phyloP scores from a whole-genome alignment of 2,888 invertebrate species.

The Tryphoninae sp. region DNA sequence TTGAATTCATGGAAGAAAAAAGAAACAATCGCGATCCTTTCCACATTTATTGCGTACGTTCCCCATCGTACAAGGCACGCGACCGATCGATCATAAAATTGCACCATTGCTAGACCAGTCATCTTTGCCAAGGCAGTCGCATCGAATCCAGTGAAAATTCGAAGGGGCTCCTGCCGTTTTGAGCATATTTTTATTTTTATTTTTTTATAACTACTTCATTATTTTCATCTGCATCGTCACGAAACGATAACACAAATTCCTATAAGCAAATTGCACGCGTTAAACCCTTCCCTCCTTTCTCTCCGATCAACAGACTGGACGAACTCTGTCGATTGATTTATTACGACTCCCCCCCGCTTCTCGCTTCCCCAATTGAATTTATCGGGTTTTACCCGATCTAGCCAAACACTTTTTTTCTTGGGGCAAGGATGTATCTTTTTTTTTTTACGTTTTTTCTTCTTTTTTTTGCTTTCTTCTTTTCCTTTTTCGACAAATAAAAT shows the following conservation, averaged over 20 bases:
- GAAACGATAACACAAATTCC: conserved; percentile 46
- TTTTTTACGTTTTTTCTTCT: neutral
- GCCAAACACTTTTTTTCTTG: conserved; percentile 3
- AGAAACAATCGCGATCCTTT: conserved; percentile 41
- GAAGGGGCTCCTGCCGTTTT: conserved; percentile 41
- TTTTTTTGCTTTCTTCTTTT: conserved; percentile 3
- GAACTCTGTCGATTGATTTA: conserved; percentile 10
- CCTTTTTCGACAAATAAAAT: conserved; percentile 9
- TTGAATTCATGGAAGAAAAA: conserved; percentile 15
- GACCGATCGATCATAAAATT: conserved; percentile 62
- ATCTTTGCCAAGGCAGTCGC: conserved; percentile 56
- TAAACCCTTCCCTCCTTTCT: neutral
- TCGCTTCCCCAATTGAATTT: conserved; percentile 1
- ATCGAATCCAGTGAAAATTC: conserved; percentile 50
- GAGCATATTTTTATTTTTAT: conserved; percentile 45
- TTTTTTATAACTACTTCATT: conserved; percentile 1
- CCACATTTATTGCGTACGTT: conserved; percentile 56
- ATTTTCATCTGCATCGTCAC: conserved; percentile 35
- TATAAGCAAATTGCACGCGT: conserved; percentile 50
- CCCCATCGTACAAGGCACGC: conserved; percentile 59
- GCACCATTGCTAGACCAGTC: conserved; percentile 57
- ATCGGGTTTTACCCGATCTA: conserved; percentile 26
- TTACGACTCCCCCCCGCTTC: neutral
- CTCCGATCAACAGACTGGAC: conserved; percentile 41
- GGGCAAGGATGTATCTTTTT: neutral